Evolutionary conservation across 2,113 vertebrate species (phyloP).

Genomic region (Archocentrus centrarchus): DNA sequence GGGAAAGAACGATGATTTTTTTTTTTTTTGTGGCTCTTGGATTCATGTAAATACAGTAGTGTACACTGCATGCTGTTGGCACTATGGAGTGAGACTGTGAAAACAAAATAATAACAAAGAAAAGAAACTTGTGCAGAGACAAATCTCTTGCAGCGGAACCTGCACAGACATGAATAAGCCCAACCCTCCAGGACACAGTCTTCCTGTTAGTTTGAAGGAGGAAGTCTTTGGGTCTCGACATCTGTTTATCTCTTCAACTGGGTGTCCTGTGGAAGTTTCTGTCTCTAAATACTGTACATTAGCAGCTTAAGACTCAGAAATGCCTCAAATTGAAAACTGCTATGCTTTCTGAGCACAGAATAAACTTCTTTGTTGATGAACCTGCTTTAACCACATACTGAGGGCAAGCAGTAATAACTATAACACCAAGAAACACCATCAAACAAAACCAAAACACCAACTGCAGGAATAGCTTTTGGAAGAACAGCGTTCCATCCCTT

Average conservation of each 20-base stretch:
- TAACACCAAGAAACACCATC: not conserved
- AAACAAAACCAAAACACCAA: not conserved
- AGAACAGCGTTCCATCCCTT: not conserved
- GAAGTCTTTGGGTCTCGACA: constrained; percentile 45
- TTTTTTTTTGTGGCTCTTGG: constrained; percentile 1
- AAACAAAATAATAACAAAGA: not conserved
- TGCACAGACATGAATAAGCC: not conserved
- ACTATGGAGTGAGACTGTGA: not conserved
- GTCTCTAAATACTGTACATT: not conserved
- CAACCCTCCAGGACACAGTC: not conserved
- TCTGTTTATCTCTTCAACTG: constrained; percentile 50
- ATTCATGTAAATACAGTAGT: not conserved
- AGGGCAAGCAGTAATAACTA: not conserved
- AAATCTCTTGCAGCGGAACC: not conserved
- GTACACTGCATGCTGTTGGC: not conserved
- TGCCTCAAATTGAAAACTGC: not conserved
- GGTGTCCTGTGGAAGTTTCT: constrained; percentile 16
- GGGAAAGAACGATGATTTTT: not conserved
- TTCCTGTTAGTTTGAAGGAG: constrained; percentile 56
- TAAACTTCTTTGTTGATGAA: not conserved
- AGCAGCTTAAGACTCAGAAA: not conserved
- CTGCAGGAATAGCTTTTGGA: not conserved
- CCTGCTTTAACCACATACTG: not conserved
- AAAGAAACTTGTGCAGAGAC: not conserved
- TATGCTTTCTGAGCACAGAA: not conserved